These are phyloP conservation scores for Acanthosepion pharaonis DNA, from an alignment of 2,888 invertebrate species.

Conservation along the genomic window DNA sequence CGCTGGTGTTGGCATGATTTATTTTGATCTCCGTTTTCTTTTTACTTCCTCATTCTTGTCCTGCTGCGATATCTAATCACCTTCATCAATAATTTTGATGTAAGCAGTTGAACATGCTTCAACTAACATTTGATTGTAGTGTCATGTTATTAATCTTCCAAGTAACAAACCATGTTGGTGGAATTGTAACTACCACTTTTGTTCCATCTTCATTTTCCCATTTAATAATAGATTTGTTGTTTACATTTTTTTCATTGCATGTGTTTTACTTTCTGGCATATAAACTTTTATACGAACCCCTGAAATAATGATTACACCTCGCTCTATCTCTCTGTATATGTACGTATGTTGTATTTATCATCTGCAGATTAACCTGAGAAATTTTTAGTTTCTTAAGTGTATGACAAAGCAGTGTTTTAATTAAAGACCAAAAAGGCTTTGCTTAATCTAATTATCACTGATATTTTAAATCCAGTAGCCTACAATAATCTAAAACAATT, in stretches of 20 bases:
- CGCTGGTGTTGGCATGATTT: constrained; percentile 48
- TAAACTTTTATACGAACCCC: constrained; percentile 35
- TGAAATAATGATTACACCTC: neutral
- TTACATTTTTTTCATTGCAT: constrained; percentile 44
- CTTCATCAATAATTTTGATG: constrained; percentile 36
- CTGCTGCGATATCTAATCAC: constrained; percentile 41
- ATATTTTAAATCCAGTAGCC: no score
- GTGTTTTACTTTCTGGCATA: constrained; percentile 38
- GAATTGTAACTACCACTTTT: constrained; percentile 1
- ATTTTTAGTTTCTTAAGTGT: no score
- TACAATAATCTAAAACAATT: no score
- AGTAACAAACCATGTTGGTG: constrained; percentile 41
- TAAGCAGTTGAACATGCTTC: constrained; percentile 46
- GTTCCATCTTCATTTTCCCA: neutral
- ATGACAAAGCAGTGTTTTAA: no score
- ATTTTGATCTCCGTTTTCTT: constrained; percentile 24
- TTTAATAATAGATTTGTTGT: constrained; percentile 42
- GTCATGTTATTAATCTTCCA: constrained; percentile 46
- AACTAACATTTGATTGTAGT: constrained; percentile 46
- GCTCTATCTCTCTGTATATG: no score
- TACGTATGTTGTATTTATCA: no score
- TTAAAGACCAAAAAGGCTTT: no score
- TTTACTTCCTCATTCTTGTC: constrained; percentile 41
- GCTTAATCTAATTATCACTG: no score
- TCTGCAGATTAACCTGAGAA: no score